A percentile compares a stretch with the other conserved stretches of the same genome.
phyloP scores from a whole-genome alignment of 2,888 invertebrate species.

The Steromphala cineraria region DNA sequence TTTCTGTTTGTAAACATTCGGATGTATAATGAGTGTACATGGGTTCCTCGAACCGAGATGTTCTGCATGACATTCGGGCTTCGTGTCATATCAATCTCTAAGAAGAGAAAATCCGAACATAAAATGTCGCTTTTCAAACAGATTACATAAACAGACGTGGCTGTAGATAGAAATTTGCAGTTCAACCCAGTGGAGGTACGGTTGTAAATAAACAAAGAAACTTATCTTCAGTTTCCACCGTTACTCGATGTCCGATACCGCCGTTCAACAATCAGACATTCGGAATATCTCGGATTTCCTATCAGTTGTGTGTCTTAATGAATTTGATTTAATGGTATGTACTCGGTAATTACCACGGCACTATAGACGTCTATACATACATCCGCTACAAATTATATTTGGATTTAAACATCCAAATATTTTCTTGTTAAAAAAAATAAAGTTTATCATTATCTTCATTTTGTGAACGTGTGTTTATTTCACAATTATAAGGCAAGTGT shows the following conservation, averaged over 20 bases:
- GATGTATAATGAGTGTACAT: too few relatives aligned
- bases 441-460: too few relatives aligned
- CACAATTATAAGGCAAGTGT: too few relatives aligned
- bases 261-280: background rate
- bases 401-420: too few relatives aligned
- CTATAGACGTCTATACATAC: background rate
- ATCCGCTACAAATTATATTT: too few relatives aligned
- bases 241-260: background rate
- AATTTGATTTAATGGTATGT: background rate
- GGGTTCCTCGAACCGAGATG: too few relatives aligned
- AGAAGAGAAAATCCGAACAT: background rate
- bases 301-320: background rate
- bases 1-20: too few relatives aligned
- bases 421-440: too few relatives aligned
- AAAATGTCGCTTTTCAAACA: background rate
- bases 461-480: too few relatives aligned
- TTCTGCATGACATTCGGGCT: too few relatives aligned
- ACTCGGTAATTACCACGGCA: background rate
- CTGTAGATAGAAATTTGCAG: background rate
- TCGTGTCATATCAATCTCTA: too few relatives aligned
- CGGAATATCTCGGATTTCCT: background rate
- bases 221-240: background rate
- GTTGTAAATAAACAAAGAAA: background rate
- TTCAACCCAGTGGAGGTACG: background rate
- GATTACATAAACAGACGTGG: background rate